These are phyloP conservation scores for Corythornis cristatus DNA, from an alignment of 2,113 vertebrate species.

Conservation along the genomic window DNA sequence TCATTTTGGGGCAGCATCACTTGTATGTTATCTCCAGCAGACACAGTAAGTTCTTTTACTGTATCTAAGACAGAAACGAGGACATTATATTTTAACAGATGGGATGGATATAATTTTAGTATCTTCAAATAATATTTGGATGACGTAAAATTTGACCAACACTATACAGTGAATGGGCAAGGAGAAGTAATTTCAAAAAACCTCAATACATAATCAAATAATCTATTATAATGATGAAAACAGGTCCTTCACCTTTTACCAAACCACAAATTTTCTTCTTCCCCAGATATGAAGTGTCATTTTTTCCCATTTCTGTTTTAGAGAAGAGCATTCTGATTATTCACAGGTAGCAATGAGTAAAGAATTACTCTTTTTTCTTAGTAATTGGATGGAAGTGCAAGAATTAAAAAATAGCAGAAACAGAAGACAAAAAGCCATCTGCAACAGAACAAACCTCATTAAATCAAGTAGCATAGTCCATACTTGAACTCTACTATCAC, in stretches of 20 bases:
- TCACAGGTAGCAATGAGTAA: background rate
- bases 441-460: background rate
- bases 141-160: background rate
- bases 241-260: background rate
- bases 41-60: conserved; percentile 74
- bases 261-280: background rate
- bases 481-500: background rate
- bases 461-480: background rate
- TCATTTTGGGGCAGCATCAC: conserved; percentile 68
- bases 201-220: background rate
- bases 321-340: background rate
- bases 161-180: background rate
- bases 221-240: background rate
- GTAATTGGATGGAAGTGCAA: background rate
- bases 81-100: background rate
- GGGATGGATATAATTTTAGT: background rate
- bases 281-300: background rate
- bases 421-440: background rate
- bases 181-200: background rate
- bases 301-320: background rate
- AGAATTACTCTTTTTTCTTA: background rate
- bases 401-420: background rate
- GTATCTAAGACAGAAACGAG: conserved; percentile 6
- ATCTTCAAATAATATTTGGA: background rate
- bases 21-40: conserved; percentile 72